Percentiles rank a stretch among this genome's conserved stretches.
Evolutionary conservation across 2,888 invertebrate genomes (phyloP).

Genomic region (Cabera pusaria): DNA sequence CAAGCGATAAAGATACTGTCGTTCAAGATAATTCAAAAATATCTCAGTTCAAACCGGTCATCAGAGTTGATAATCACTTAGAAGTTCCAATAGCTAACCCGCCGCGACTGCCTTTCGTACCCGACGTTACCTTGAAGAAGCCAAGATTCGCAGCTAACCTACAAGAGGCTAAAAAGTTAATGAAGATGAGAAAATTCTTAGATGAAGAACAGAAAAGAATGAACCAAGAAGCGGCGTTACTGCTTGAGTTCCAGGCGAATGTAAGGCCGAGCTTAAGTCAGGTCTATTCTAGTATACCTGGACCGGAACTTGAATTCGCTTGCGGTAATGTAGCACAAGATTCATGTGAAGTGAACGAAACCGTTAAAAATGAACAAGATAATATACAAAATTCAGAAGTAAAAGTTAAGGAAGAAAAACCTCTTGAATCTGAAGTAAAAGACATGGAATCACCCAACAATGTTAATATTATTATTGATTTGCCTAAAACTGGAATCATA

Average conservation of each 20-base stretch:
- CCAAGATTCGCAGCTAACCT: constrained; percentile 88
- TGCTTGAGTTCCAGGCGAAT: constrained; percentile 76
- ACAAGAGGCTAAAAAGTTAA: constrained; percentile 85
- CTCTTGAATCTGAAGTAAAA: not conserved
- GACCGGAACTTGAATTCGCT: constrained; percentile 76
- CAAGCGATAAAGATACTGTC: constrained; percentile 72
- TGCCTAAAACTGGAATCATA: not conserved
- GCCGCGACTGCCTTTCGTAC: constrained; percentile 66
- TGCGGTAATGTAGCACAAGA: constrained; percentile 47
- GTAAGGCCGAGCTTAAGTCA: constrained; percentile 75
- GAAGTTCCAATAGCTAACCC: constrained; percentile 62
- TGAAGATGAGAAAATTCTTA: constrained; percentile 86
- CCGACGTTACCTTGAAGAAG: constrained; percentile 83
- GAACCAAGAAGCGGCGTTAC: constrained; percentile 75
- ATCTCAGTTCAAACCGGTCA: constrained; percentile 53
- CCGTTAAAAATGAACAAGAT: constrained; percentile 6
- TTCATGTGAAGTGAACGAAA: constrained; percentile 19
- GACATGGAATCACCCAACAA: not conserved
- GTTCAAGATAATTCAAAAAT: constrained; percentile 40
- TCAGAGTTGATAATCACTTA: constrained; percentile 67
- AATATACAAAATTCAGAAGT: too few relatives aligned
- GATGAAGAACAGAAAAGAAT: constrained; percentile 84
- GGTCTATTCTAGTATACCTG: constrained; percentile 74
- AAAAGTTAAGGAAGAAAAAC: constrained; percentile 1
- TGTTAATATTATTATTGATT: not conserved